Percentiles rank a stretch among this genome's conserved stretches.
phyloP scores from a whole-genome alignment of 2,797 vertebrate species.

The Typhlichthys eigenmanni region DNA sequence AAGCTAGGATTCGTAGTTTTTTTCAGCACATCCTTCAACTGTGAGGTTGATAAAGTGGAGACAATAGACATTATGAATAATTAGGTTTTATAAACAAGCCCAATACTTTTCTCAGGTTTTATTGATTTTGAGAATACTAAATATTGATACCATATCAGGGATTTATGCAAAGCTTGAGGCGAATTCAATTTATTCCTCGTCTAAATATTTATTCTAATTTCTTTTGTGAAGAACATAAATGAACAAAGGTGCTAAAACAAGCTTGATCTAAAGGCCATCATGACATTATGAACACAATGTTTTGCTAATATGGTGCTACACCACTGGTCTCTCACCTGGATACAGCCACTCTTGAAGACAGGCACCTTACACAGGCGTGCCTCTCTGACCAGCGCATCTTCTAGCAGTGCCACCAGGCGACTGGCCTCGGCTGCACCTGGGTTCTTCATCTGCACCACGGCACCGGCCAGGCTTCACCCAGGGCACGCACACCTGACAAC shows the following conservation, averaged over 20 bases:
- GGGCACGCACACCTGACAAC: slow-evolving; percentile 66
- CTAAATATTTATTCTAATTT: too few species aligned
- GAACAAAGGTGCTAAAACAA: not conserved
- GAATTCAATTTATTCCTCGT: too few species aligned
- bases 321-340: slow-evolving; percentile 68
- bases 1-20: too few species aligned
- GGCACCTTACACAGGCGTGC: slow-evolving; percentile 78
- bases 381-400: slow-evolving; percentile 75
- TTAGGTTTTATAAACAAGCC: too few species aligned
- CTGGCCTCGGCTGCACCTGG: slow-evolving; percentile 56
- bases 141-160: too few species aligned
- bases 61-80: too few species aligned
- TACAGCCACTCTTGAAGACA: slow-evolving; percentile 66
- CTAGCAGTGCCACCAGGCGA: slow-evolving; percentile 64
- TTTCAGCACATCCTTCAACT: too few species aligned
- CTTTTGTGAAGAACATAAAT: too few species aligned
- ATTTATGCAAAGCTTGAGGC: too few species aligned
- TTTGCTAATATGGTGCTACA: not conserved
- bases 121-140: too few species aligned
- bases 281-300: not conserved
- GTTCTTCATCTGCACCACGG: slow-evolving; percentile 70
- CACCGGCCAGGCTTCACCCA: slow-evolving; percentile 64
- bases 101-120: too few species aligned
- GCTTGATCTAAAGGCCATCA: not conserved
- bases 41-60: too few species aligned